Evolutionary conservation across 2,888 invertebrate genomes (phyloP).

Genomic region (Caenorhabditis sp.): DNA sequence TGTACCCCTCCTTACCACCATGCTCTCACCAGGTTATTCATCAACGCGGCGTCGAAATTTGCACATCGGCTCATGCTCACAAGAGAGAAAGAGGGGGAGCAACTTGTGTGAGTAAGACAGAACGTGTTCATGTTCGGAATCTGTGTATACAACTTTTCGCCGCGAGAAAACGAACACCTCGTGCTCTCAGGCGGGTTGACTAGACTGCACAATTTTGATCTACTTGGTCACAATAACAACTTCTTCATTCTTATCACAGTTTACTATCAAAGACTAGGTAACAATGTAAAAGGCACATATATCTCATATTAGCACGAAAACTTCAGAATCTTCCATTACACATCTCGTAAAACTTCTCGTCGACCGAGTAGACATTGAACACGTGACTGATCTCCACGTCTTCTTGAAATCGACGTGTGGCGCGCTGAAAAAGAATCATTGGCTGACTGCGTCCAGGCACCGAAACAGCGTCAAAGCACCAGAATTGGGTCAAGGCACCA

Average conservation of each 20-base stretch:
- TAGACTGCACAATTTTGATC: not conserved
- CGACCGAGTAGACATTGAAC: conserved; percentile 70
- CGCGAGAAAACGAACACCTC: not conserved
- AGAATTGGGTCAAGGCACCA: not conserved
- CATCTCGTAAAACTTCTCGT: conserved; percentile 70
- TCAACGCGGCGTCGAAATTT: no score
- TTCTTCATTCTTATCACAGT: not conserved
- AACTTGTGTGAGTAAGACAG: no score
- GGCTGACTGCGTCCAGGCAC: not conserved
- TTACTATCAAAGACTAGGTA: not conserved
- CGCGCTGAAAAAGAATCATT: conserved; percentile 66
- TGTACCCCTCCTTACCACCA: no score
- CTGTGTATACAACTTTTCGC: no score
- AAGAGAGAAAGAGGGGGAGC: no score
- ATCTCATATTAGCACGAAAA: not conserved
- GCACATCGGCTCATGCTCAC: no score
- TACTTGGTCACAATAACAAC: no score
- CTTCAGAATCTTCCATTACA: conserved; percentile 64
- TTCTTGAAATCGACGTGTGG: conserved; percentile 72
- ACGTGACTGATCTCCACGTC: conserved; percentile 72
- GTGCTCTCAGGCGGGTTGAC: no score
- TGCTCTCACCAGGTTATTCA: no score
- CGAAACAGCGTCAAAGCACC: not conserved
- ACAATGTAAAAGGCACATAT: not conserved
- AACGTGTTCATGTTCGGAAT: no score